These are phyloP conservation scores for Peromyscus leucopus DNA, from an alignment of 2,113 vertebrate species.

Conservation along the genomic window DNA sequence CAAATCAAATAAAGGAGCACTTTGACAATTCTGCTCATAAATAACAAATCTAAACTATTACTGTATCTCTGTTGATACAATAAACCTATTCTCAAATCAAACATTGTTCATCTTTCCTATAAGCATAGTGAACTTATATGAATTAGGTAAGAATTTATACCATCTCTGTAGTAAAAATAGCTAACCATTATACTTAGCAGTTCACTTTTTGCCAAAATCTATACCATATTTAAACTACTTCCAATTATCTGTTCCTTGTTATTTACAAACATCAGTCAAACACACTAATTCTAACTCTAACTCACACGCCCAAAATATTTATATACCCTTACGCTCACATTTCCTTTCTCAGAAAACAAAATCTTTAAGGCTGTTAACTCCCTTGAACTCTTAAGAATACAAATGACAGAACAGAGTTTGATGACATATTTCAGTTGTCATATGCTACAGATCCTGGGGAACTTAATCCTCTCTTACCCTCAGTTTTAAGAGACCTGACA, in stretches of 20 bases:
- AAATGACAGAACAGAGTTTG: neutral
- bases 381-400: neutral
- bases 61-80: conserved; percentile 28
- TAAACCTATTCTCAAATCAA: conserved; percentile 37
- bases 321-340: neutral
- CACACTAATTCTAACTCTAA: conserved; percentile 12
- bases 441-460: conserved; percentile 32
- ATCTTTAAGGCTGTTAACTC: conserved; percentile 27
- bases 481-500: conserved; percentile 17
- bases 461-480: neutral
- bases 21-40: conserved; percentile 51
- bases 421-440: conserved; percentile 20
- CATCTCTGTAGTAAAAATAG: conserved; percentile 51
- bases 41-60: conserved; percentile 61
- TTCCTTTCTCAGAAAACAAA: conserved; percentile 6
- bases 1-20: conserved; percentile 50
- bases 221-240: conserved; percentile 39
- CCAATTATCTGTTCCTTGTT: neutral
- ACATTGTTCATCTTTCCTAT: conserved; percentile 49
- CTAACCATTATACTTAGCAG: conserved; percentile 44
- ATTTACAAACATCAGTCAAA: conserved; percentile 40
- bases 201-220: conserved; percentile 61
- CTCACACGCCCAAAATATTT: neutral
- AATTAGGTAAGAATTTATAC: conserved; percentile 59
- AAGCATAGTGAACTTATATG: conserved; percentile 33